Conservation (phyloP, 2,113 vertebrate species). For the Tapirus terrestris region DNA sequence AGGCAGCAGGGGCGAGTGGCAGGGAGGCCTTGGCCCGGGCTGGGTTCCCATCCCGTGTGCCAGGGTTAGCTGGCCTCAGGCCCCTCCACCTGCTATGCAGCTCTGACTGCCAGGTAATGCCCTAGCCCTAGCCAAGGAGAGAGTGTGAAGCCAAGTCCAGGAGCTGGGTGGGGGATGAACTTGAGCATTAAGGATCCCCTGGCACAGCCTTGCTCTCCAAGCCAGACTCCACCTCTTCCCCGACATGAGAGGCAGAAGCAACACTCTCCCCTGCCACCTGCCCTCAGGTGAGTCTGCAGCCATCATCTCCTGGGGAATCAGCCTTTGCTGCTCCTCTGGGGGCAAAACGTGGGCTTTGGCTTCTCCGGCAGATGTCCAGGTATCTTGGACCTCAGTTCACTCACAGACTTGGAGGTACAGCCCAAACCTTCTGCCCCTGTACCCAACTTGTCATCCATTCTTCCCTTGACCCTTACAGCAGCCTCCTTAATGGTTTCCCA, state of each 20-base stretch:
- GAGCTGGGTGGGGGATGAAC: background rate
- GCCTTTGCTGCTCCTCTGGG: background rate
- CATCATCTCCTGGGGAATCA: background rate
- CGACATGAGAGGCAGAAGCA: background rate
- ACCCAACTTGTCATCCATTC: background rate
- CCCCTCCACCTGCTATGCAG: background rate
- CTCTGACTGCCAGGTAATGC: background rate
- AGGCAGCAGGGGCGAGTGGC: background rate
- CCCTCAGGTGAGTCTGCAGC: background rate
- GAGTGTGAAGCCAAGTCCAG: background rate
- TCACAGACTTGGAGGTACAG: background rate
- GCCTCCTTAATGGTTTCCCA: background rate
- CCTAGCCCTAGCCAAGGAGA: background rate
- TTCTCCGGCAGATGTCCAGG: background rate
- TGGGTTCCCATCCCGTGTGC: background rate
- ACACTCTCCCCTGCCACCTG: background rate
- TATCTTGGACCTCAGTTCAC: background rate
- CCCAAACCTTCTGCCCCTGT: background rate
- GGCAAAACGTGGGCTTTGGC: background rate
- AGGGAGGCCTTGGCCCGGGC: background rate
- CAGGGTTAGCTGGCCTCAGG: background rate
- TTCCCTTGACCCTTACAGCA: background rate
- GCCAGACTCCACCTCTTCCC: background rate
- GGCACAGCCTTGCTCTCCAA: background rate
- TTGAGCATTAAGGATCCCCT: background rate